A percentile compares a stretch with the other conserved stretches of the same genome.
Evolutionary conservation across 2,797 vertebrate genomes (phyloP).

Genomic region (Artibeus jamaicensis): DNA sequence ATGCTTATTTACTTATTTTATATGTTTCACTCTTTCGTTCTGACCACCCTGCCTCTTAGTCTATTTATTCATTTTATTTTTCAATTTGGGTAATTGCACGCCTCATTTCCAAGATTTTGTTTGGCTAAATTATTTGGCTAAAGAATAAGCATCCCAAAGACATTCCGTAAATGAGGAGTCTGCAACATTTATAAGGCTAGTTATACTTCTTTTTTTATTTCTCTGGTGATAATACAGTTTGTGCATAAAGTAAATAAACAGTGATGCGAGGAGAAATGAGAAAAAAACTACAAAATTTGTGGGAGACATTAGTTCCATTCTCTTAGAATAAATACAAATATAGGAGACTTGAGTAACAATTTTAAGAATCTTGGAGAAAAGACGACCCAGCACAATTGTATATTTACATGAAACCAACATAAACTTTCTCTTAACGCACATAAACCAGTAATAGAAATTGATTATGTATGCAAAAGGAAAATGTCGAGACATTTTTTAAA

Average conservation of each 20-base stretch:
- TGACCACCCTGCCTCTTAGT: background rate
- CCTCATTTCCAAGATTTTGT: background rate
- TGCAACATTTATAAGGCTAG: background rate
- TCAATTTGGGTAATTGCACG: background rate
- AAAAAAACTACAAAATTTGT: background rate
- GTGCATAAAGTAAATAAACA: background rate
- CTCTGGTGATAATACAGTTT: background rate
- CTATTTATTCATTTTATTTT: background rate
- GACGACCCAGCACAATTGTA: background rate
- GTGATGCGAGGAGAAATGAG: background rate
- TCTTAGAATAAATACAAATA: background rate
- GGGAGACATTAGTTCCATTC: background rate
- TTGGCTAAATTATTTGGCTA: background rate
- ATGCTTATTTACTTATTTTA: background rate
- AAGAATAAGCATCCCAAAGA: background rate
- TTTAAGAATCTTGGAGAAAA: background rate
- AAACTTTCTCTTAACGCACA: background rate
- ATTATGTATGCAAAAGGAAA: background rate
- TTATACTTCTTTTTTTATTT: background rate
- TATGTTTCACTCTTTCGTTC: background rate
- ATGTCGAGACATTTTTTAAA: background rate
- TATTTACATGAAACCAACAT: background rate
- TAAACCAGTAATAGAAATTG: background rate
- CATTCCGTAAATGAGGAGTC: background rate
- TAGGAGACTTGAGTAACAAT: background rate